Evolutionary conservation across 2,888 invertebrate species (phyloP).

Genomic region (Orchesella flavescens): DNA sequence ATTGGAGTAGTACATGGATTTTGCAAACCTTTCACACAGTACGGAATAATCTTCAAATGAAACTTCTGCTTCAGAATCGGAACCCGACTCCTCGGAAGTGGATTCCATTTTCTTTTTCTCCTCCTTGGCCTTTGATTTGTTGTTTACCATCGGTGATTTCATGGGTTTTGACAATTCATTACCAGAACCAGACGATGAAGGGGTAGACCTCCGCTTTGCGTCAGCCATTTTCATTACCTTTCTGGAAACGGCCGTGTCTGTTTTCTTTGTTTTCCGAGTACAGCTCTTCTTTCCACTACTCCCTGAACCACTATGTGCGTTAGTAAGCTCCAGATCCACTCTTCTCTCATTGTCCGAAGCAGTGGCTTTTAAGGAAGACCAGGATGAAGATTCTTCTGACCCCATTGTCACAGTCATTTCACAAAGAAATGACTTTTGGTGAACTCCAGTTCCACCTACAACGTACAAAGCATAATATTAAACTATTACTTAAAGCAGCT

Average conservation of each 20-base stretch:
- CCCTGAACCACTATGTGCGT: background rate
- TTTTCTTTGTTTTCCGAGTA: background rate
- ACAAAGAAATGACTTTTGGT: no score
- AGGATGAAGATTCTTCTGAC: no score
- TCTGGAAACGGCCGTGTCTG: background rate
- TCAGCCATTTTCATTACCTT: background rate
- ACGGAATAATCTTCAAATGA: constrained; percentile 82
- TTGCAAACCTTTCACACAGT: constrained; percentile 87
- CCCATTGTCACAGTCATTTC: no score
- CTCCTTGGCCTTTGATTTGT: constrained; percentile 3
- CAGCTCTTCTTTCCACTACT: background rate
- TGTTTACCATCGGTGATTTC: no score
- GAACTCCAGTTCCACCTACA: no score
- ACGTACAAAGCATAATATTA: no score
- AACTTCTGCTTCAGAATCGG: constrained; percentile 30
- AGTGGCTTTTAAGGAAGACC: no score
- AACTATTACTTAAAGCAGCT: no score
- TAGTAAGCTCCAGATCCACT: background rate
- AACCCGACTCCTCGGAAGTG: constrained; percentile 19
- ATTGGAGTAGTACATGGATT: constrained; percentile 89
- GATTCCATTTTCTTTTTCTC: background rate
- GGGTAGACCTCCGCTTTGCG: background rate
- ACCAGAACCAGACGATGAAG: background rate
- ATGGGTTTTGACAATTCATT: background rate
- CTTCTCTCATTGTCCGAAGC: no score